Percentiles rank a stretch among this genome's conserved stretches.
Conservation (phyloP, 2,888 invertebrate genomes). For the Aquatica leii region DNA sequence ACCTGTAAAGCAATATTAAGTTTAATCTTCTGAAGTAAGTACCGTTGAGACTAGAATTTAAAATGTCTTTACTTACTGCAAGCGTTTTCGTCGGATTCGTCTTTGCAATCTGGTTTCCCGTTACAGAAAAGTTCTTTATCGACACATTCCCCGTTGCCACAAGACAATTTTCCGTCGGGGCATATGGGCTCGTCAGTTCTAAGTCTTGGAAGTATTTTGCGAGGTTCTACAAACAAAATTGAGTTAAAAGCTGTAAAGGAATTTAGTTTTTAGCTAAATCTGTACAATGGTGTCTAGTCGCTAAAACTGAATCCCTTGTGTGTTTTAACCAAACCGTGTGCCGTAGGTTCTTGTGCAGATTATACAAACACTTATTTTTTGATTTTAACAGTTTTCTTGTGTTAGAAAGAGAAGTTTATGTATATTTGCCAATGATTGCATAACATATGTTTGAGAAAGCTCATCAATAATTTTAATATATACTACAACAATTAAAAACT, state of each 20-base stretch:
- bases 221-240: conserved; percentile 75
- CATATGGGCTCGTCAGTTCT: conserved; percentile 95
- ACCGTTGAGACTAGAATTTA: too few species aligned
- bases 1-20: conserved; percentile 64
- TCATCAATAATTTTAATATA: too few species aligned
- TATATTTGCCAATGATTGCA: too few species aligned
- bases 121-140: conserved; percentile 93
- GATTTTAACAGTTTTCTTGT: too few species aligned
- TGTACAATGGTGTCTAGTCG: conserved; percentile 9
- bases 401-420: too few species aligned
- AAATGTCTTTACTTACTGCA: conserved; percentile 78
- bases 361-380: too few species aligned
- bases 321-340: conserved; percentile 10
- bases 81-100: conserved; percentile 94
- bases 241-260: background rate
- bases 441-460: too few species aligned
- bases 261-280: conserved; percentile 2
- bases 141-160: conserved; percentile 92
- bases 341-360: background rate
- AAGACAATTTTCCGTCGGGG: conserved; percentile 87
- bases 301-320: conserved; percentile 10
- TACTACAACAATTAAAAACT: too few species aligned
- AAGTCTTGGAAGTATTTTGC: conserved; percentile 86
- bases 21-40: background rate
- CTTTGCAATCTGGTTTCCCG: conserved; percentile 90